phyloP scores from a whole-genome alignment of 2,888 invertebrate species.

The Heliconius aoede region DNA sequence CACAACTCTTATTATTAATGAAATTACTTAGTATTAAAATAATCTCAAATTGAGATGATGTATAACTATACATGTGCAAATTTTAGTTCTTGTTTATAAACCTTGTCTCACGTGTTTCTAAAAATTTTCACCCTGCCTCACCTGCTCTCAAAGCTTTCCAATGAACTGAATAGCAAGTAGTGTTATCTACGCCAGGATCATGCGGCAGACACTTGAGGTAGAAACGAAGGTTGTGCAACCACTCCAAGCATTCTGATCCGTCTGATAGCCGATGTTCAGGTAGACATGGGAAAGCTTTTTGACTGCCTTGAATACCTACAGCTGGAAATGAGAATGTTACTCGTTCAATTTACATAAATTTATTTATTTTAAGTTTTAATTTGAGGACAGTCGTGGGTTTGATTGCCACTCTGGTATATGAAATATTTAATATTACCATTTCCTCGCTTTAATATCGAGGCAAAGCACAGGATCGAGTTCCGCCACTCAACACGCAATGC shows the following conservation, averaged over 20 bases:
- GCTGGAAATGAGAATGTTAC: slow-evolving; percentile 63
- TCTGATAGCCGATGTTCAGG: slow-evolving; percentile 83
- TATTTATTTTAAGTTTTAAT: too few relatives aligned
- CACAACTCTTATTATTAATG: too few relatives aligned
- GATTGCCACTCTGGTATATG: too few relatives aligned
- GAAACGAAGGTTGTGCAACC: slow-evolving; percentile 89
- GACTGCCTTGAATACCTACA: slow-evolving; percentile 84
- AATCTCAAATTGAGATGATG: too few relatives aligned
- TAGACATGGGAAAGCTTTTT: slow-evolving; percentile 88
- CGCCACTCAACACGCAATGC: background rate
- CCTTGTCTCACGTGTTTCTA: too few relatives aligned
- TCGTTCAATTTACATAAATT: background rate
- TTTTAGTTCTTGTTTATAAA: too few relatives aligned
- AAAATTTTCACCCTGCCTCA: too few relatives aligned
- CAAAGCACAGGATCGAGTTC: background rate
- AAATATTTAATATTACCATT: too few relatives aligned
- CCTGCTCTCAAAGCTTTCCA: slow-evolving; percentile 90
- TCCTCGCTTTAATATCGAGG: background rate
- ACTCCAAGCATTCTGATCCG: slow-evolving; percentile 91
- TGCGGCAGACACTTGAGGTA: slow-evolving; percentile 85
- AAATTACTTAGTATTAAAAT: too few relatives aligned
- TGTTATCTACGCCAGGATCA: slow-evolving; percentile 82
- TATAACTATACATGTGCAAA: too few relatives aligned
- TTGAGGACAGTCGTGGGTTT: too few relatives aligned
- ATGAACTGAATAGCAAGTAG: slow-evolving; percentile 92